phyloP scores from a whole-genome alignment of 2,888 invertebrate genomes.

The Cantharis rustica region DNA sequence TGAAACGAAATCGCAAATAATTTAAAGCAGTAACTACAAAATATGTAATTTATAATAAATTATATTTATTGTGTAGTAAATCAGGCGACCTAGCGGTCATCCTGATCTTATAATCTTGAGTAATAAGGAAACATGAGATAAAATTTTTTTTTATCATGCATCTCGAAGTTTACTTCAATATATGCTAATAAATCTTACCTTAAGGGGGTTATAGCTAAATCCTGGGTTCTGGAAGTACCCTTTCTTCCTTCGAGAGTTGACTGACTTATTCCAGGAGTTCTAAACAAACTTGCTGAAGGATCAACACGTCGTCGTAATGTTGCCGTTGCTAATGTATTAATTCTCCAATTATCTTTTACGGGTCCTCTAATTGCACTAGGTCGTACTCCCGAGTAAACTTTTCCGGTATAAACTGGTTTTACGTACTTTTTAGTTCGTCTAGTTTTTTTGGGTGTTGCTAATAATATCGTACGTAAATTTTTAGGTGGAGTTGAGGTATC shows the following conservation, averaged over 20 bases:
- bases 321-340: constrained; percentile 34
- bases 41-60: no score
- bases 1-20: not conserved
- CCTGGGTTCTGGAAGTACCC: constrained; percentile 17
- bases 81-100: no score
- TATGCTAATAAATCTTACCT: constrained; percentile 16
- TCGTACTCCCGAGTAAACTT: not conserved
- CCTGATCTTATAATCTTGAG: no score
- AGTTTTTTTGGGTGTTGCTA: constrained; percentile 8
- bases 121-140: no score
- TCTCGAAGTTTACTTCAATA: no score
- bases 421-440: constrained; percentile 5
- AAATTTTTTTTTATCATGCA: no score
- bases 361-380: not conserved
- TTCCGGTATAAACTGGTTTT: constrained; percentile 4
- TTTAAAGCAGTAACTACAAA: no score
- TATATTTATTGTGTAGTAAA: no score
- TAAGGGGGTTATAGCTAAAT: constrained; percentile 25
- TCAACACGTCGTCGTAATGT: constrained; percentile 3
- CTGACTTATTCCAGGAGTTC: constrained; percentile 18
- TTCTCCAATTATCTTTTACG: constrained; percentile 35
- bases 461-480: constrained; percentile 9
- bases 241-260: constrained; percentile 16
- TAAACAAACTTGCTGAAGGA: not conserved
- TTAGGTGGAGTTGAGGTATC: not conserved